Conservation (phyloP, 2,113 vertebrate genomes). For the Passer montanus region DNA sequence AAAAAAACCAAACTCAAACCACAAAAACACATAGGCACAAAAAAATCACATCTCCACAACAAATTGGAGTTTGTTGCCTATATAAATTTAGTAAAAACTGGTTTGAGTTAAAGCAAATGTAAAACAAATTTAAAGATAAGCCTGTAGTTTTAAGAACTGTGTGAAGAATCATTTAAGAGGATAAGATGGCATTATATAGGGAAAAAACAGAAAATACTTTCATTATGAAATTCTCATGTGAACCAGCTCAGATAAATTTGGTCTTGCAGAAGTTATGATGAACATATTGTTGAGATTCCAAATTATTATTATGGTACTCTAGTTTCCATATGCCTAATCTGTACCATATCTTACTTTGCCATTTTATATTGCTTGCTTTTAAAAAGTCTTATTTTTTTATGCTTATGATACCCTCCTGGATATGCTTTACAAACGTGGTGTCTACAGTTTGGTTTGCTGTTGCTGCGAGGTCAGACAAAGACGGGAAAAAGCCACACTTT, state of each 20-base stretch:
- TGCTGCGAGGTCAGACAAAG: neutral
- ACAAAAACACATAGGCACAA: neutral
- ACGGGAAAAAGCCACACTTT: neutral
- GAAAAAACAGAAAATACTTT: neutral
- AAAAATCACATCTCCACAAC: accelerated
- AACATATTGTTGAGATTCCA: neutral
- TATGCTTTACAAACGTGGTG: neutral
- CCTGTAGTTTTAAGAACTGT: neutral
- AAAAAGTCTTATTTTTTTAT: neutral
- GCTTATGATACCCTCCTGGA: neutral
- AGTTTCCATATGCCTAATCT: neutral
- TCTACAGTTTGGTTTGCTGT: neutral
- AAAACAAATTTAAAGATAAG: neutral
- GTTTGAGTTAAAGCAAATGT: neutral
- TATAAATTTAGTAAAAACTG: neutral
- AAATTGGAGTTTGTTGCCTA: neutral
- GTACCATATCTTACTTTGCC: neutral
- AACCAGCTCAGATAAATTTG: neutral
- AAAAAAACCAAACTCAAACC: neutral
- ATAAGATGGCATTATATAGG: neutral
- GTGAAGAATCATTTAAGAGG: neutral
- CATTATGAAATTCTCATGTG: neutral
- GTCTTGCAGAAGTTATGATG: accelerated
- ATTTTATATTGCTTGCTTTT: neutral
- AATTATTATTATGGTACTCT: neutral